Evolutionary conservation across 1,140 invertebrate genomes (phyloP), one percentile per base, ranked within the genome.

Genomic region (Bombus sylvicola): DNA sequence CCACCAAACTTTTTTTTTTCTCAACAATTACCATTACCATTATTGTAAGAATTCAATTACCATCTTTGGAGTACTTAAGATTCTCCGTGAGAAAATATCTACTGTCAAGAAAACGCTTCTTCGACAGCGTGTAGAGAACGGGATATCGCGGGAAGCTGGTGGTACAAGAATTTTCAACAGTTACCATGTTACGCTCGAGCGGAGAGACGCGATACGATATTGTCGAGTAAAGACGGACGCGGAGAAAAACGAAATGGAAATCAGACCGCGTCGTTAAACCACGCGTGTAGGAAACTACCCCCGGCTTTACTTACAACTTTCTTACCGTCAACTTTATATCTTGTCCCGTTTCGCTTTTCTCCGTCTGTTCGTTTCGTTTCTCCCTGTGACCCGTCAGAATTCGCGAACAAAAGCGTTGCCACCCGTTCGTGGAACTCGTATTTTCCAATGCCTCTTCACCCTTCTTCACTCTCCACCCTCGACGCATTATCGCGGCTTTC

Each of bases 191-290:
- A 47, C n/a, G n/a, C 39, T 22, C 75, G 25, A 10, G 6, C 74
- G 74, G 31, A 62, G 12, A 62, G 59, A 62, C 59, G 28, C 28
- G 59, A n/a, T 37, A 39, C 47, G 12, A 41, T 25, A 10, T 15
- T 34, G 15, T 25, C 8, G 39, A 75, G 31, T 69, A 34, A 76
- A 76, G 66, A 25, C n/a, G 28, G n/a, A 34, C 64, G 37, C 6
- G 59, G 25, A 4, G 64, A 62, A 84, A 79, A 84, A 84, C 66
- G 66, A n/a, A 62, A 84, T 84, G 82, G 66, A 79, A 84, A 84
- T 84, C 53, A 84, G 82, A 84, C 43, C 64, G 82, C 18, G 31
- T 79, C 82, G 82, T 84, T 84, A 84, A 71, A 79, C 66, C 43
- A 47, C 15, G 25, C 34, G 53, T 31, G 6, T 34, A 75, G 53